Base-by-base conservation (phyloP, 2,113 vertebrate species). In the Eublepharis macularius region DNA sequence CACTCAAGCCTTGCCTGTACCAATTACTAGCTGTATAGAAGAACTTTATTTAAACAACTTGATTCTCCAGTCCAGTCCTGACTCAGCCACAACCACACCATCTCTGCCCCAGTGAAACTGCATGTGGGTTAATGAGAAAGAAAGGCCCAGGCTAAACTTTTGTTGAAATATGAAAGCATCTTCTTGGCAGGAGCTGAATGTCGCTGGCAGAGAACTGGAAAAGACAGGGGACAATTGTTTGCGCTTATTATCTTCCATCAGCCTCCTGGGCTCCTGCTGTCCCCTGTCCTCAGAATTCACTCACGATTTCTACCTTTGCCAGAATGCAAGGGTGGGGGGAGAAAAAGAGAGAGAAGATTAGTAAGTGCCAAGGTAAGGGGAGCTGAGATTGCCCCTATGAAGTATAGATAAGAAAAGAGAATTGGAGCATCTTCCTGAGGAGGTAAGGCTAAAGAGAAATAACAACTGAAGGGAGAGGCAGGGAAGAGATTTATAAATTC, bases 181-280 rank as follows among this genome's bases (percentile, higher is more conserved):
- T 95, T 95, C 95, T 96, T 96, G 96, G 96, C 96, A 90, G 94
- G 91, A 94, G 90, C 94, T 84, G 92, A 96, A 95, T 96, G 96
- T 95, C 92, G 91, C 94, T 94, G 92, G 94, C 95, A 93, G 95
- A 93, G 94, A 93, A 94, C 89, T 93, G 94, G 94, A 91, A 29
- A 49, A 96, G 95, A 96, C 95, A 96, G 96, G 95, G 93, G 94
- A 95, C 94, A 94, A 96, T 96, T 96, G 96, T 97, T 96, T 95
- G 94, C 91, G 94, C 94, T 94, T 95, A 95, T 95, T 96, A 96
- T 97, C 96, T 97, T 90, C 94, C 95, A 95, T 96, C 95, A 92
- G 86, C 93, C 93, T 96, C 95, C 95, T 95, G 95, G 91, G 95
- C 95, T 94, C 92, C 92, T 96, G 92, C 93, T 88, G 90, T 96